Percentiles rank a stretch among this genome's conserved stretches.
These are phyloP conservation scores for Pollachius pollachius DNA, from an alignment of 2,113 vertebrate genomes.

Conservation along the genomic window DNA sequence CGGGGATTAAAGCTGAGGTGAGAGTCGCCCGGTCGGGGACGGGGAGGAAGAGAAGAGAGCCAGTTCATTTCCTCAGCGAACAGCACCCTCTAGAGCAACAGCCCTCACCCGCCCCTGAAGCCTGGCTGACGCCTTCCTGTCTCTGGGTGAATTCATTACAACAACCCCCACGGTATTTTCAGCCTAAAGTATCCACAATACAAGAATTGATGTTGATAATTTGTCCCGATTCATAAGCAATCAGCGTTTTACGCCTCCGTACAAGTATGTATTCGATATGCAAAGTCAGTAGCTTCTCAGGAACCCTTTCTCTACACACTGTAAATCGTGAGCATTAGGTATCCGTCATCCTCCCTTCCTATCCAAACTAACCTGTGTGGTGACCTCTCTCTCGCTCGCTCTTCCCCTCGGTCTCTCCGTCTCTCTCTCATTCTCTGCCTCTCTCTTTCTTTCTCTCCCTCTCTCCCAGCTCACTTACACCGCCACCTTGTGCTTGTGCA, in stretches of 20 bases:
- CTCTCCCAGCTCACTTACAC: background rate
- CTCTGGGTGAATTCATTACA: conserved; percentile 3
- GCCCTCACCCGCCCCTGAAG: conserved; percentile 6
- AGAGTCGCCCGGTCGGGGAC: conserved; percentile 3
- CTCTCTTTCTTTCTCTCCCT: conserved; percentile 4
- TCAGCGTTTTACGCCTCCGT: no score
- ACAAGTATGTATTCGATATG: no score
- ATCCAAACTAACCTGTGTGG: conserved; percentile 28
- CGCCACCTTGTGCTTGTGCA: conserved; percentile 19
- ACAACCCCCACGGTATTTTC: background rate
- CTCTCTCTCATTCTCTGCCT: conserved; percentile 1
- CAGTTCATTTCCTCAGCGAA: conserved; percentile 52
- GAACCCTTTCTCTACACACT: no score
- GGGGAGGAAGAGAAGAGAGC: conserved; percentile 1
- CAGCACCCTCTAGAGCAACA: conserved; percentile 70
- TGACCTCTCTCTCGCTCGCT: background rate
- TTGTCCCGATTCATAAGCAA: no score
- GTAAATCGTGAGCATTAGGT: no score
- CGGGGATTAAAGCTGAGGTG: background rate
- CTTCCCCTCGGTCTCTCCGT: background rate
- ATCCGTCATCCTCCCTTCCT: no score
- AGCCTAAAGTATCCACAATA: no score
- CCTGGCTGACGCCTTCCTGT: background rate
- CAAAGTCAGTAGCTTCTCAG: no score
- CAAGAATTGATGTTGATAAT: no score